Evolutionary conservation across 2,888 invertebrate species (phyloP).

Genomic region (Thymelicus acteon): DNA sequence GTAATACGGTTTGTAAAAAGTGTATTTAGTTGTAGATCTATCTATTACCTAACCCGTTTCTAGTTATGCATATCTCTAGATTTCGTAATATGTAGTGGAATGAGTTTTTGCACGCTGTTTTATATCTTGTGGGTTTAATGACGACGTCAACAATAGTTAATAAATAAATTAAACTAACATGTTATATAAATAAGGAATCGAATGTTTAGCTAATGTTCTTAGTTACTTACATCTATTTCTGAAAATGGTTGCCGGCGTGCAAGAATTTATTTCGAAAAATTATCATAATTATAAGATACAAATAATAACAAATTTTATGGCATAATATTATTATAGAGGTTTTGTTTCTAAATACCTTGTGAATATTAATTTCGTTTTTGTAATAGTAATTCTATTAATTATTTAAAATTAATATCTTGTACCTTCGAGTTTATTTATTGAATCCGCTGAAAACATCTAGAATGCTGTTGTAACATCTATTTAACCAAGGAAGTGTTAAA

Average conservation of each 20-base stretch:
- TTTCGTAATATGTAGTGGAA: slow-evolving; percentile 64
- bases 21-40: slow-evolving; percentile 82
- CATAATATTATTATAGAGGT: slow-evolving; percentile 58
- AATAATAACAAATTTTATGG: slow-evolving; percentile 60
- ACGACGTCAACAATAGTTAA: slow-evolving; percentile 16
- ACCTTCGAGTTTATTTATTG: slow-evolving; percentile 46
- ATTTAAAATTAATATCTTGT: slow-evolving; percentile 14
- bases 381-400: slow-evolving; percentile 22
- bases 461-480: neutral
- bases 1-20: slow-evolving; percentile 80
- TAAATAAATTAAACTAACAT: slow-evolving; percentile 19
- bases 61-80: slow-evolving; percentile 83
- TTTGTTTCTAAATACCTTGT: slow-evolving; percentile 62
- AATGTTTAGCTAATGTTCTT: slow-evolving; percentile 13
- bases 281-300: slow-evolving; percentile 47
- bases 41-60: slow-evolving; percentile 76
- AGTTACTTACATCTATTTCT: neutral
- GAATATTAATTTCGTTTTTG: slow-evolving; percentile 57
- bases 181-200: slow-evolving; percentile 19
- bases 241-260: slow-evolving; percentile 43
- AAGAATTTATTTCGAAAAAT: slow-evolving; percentile 55
- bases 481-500: slow-evolving; percentile 5
- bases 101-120: slow-evolving; percentile 43
- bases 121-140: slow-evolving; percentile 20
- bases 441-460: neutral